Conservation (phyloP, 1,140 invertebrate genomes). For the Aphaenogaster ashmeadi region DNA sequence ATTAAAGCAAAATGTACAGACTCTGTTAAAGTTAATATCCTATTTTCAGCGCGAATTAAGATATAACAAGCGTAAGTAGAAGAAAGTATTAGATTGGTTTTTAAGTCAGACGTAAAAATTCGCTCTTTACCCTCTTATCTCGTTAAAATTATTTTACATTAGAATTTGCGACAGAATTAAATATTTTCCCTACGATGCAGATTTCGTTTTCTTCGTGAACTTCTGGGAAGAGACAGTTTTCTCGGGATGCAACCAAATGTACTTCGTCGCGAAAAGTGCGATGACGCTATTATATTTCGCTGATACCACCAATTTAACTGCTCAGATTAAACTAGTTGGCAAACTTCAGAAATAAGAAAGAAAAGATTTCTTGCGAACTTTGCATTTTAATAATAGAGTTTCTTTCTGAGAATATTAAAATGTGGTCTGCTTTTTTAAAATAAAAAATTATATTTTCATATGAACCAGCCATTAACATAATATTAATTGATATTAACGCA, state of each 20-base stretch:
- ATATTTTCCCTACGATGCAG: constrained; percentile 48
- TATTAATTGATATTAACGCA: not conserved
- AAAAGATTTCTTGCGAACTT: constrained; percentile 4
- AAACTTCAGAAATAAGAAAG: constrained; percentile 24
- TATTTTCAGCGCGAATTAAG: constrained; percentile 18
- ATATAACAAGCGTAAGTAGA: not conserved
- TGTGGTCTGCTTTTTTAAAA: not conserved
- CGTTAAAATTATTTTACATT: constrained; percentile 35
- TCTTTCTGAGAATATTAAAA: not conserved
- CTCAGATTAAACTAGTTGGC: constrained; percentile 25
- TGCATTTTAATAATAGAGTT: not conserved
- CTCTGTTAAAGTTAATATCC: not conserved
- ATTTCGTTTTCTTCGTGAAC: constrained; percentile 49
- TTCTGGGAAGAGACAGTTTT: not conserved
- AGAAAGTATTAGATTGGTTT: constrained; percentile 11
- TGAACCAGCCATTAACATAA: not conserved
- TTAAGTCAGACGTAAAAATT: not conserved
- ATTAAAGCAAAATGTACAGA: not conserved
- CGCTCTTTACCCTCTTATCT: constrained; percentile 39
- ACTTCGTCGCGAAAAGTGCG: not conserved
- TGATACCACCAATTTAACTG: constrained; percentile 11
- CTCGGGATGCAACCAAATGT: constrained; percentile 21
- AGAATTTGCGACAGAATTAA: constrained; percentile 42
- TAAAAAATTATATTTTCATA: not conserved
- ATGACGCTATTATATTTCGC: constrained; percentile 17